These are phyloP conservation scores for Nemapogon koenigi DNA, from an alignment of 2,888 invertebrate species.

Conservation along the genomic window DNA sequence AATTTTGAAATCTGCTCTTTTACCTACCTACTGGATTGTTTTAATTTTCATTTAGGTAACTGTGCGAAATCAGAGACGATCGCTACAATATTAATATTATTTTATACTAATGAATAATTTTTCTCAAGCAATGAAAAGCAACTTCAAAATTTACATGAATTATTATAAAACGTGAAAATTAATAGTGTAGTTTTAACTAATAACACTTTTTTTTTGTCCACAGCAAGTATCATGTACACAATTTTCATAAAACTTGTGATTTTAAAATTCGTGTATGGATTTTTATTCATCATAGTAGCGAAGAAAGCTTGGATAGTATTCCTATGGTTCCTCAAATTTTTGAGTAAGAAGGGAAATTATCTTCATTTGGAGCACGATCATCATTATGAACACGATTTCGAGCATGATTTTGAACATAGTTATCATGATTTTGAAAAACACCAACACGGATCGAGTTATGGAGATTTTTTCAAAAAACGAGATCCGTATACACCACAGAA, in stretches of 20 bases:
- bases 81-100: no score
- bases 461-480: no score
- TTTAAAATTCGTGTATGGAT: slow-evolving; percentile 3
- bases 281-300: not conserved
- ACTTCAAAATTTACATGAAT: no score
- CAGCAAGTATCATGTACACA: slow-evolving; percentile 2
- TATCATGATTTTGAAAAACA: not conserved
- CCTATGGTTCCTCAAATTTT: slow-evolving; percentile 1
- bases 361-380: not conserved
- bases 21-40: no score
- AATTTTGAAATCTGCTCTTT: no score
- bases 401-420: not conserved
- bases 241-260: slow-evolving; percentile 1
- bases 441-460: no score
- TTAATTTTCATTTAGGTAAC: no score
- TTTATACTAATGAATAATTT: no score
- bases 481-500: not conserved
- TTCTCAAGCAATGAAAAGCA: no score
- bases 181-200: no score
- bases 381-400: not conserved
- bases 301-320: not conserved
- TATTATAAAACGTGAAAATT: no score
- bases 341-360: not conserved
- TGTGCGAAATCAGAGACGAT: no score
- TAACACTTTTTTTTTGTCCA: slow-evolving; percentile 2